Conservation (phyloP, 2,113 vertebrate genomes). For the Cynocephalus volans region DNA sequence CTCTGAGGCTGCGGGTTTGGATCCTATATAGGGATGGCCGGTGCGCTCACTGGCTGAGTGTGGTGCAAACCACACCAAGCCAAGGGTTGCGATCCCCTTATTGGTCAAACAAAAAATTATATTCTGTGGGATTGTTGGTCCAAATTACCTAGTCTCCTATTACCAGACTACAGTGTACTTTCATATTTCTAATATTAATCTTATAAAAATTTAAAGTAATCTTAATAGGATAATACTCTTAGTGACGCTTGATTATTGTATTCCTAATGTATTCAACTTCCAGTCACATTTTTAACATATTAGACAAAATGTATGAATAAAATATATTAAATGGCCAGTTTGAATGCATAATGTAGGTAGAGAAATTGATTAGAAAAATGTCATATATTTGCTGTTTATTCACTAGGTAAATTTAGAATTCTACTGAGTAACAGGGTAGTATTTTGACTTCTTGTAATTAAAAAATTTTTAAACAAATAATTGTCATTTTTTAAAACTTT, state of each 20-base stretch:
- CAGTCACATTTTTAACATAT: background rate
- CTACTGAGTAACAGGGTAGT: background rate
- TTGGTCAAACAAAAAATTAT: background rate
- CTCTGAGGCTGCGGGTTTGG: too few relatives aligned
- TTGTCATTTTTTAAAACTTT: background rate
- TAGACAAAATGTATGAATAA: background rate
- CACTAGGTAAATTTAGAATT: background rate
- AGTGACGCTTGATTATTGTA: background rate
- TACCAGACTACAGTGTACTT: background rate
- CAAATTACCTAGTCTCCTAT: background rate
- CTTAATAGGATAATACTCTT: background rate
- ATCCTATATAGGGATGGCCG: too few relatives aligned
- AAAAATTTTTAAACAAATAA: background rate
- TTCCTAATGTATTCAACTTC: background rate
- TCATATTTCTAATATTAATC: background rate
- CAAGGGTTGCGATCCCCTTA: too few relatives aligned
- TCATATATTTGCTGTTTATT: background rate
- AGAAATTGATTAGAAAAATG: background rate
- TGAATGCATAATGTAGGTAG: background rate
- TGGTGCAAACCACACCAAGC: too few relatives aligned
- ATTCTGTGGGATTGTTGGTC: background rate
- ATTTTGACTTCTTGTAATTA: background rate
- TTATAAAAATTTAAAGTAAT: background rate
- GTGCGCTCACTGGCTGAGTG: too few relatives aligned
- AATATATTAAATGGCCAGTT: background rate